A percentile compares a stretch with the other conserved stretches of the same genome.
Conservation (phyloP, 2,797 vertebrate species). For the Gila robusta region DNA sequence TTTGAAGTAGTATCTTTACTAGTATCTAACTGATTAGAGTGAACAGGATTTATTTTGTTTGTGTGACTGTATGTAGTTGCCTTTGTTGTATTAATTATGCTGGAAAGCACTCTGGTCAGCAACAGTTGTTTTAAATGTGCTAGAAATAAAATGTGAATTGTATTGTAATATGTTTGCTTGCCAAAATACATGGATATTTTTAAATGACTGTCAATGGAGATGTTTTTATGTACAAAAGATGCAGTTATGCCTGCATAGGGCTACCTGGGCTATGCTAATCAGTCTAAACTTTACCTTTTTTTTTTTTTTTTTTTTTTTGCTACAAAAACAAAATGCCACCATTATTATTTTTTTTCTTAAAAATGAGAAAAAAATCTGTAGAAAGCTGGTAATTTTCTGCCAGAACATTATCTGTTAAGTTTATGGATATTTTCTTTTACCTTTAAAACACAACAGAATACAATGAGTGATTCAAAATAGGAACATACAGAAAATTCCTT, state of each 20-base stretch:
- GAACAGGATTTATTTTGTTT: too few relatives aligned
- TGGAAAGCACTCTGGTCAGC: too few relatives aligned
- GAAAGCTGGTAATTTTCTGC: background rate
- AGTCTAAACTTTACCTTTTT: background rate
- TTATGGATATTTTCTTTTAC: background rate
- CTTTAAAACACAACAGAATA: background rate
- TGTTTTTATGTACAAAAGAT: background rate
- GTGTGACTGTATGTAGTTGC: too few relatives aligned
- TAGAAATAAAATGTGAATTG: too few relatives aligned
- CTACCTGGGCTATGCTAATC: background rate
- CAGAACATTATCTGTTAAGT: background rate
- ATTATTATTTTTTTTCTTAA: background rate
- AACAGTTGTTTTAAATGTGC: too few relatives aligned
- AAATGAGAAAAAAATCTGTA: background rate
- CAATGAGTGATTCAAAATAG: background rate
- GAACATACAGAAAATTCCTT: background rate
- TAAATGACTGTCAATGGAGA: background rate
- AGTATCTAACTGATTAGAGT: too few relatives aligned
- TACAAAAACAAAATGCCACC: too few relatives aligned
- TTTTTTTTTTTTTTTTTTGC: too few relatives aligned
- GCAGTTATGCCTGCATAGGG: background rate
- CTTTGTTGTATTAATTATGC: too few relatives aligned
- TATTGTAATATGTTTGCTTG: background rate
- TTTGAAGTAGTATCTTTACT: too few relatives aligned
- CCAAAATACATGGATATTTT: background rate